Evolutionary conservation across 2,113 vertebrate species (phyloP).

Genomic region (Bubo blakistoni): DNA sequence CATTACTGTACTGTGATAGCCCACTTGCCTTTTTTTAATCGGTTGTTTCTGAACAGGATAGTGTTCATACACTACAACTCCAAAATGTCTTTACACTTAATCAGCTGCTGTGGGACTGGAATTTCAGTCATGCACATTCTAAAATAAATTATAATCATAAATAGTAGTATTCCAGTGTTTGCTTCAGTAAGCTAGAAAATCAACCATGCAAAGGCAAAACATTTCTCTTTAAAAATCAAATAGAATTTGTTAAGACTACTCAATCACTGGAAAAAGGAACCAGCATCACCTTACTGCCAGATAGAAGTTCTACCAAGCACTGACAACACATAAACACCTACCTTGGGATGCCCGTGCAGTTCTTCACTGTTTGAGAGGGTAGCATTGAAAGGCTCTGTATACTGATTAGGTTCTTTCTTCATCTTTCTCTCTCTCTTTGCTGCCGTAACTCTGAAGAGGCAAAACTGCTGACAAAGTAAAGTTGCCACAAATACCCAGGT

Average conservation of each 20-base stretch:
- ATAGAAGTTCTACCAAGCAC: not conserved
- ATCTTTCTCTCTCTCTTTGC: slow-evolving; percentile 82
- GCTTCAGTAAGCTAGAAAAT: not conserved
- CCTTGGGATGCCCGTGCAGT: slow-evolving; percentile 77
- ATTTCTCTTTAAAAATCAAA: not conserved
- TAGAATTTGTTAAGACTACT: not conserved
- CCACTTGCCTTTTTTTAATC: not conserved
- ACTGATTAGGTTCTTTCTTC: slow-evolving; percentile 76
- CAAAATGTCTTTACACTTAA: not conserved
- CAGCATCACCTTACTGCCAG: not conserved
- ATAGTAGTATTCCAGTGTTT: not conserved
- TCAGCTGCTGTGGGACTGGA: not conserved
- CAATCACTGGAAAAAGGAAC: not conserved
- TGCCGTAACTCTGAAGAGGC: slow-evolving; percentile 65
- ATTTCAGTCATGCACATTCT: not conserved
- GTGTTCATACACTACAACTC: not conserved
- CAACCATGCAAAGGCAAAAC: not conserved
- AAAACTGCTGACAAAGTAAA: slow-evolving; percentile 83
- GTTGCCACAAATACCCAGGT: slow-evolving; percentile 73
- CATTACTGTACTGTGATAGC: not conserved
- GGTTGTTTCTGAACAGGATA: not conserved
- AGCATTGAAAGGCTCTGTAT: slow-evolving; percentile 79
- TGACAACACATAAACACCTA: slow-evolving; percentile 35
- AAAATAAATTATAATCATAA: not conserved
- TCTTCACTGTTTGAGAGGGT: slow-evolving; percentile 85